Conservation (phyloP, 2,113 vertebrate genomes). For the Acanthisitta chloris region DNA sequence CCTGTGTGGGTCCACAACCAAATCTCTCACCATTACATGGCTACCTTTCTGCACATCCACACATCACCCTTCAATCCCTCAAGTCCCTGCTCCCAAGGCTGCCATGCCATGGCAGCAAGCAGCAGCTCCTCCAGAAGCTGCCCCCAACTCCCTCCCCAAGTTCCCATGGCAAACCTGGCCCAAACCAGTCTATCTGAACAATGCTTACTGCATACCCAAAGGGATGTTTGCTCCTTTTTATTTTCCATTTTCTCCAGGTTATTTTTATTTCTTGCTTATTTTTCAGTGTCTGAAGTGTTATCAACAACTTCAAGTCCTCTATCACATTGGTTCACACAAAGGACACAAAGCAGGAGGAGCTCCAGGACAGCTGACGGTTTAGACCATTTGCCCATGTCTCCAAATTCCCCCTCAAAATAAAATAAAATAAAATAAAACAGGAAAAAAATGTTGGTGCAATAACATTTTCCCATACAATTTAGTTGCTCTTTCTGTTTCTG, state of each 20-base stretch:
- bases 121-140: not conserved
- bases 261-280: not conserved
- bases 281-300: not conserved
- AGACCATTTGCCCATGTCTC: not conserved
- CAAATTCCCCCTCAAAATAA: not conserved
- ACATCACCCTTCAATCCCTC: not conserved
- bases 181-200: not conserved
- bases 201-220: not conserved
- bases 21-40: not conserved
- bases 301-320: not conserved
- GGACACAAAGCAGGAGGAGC: not conserved
- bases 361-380: not conserved
- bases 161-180: not conserved
- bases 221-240: not conserved
- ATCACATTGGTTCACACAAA: accelerated
- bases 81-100: not conserved
- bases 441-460: not conserved
- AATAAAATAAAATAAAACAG: not conserved
- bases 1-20: not conserved
- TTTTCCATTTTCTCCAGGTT: not conserved
- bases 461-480: not conserved
- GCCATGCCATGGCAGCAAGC: not conserved
- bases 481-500: not conserved
- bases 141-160: not conserved
- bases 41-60: not conserved